Base-by-base conservation (phyloP, 2,888 invertebrate species). In the Lysandra bellargus region DNA sequence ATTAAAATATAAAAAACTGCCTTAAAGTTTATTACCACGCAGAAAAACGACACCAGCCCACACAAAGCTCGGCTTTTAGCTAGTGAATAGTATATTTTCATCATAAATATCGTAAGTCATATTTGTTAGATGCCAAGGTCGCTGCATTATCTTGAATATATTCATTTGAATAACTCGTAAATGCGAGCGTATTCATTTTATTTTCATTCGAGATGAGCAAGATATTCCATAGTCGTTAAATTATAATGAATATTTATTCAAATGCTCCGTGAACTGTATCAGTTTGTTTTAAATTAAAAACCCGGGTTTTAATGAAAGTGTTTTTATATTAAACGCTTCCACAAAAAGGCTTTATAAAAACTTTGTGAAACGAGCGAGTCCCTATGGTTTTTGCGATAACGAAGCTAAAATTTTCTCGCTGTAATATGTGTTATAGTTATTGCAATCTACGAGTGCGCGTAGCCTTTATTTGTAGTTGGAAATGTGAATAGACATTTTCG, bases 111-210 rank as follows among this genome's bases (percentile, higher is more conserved):
- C 30, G 64, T 30, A 64, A 30, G 33, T 69, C 69, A 14, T 33
- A 69, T 69, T 33, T 69, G 33, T 37, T 69, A 69, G 17, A 69
- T 69, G 69, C 33, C 69, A 69, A 69, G 69, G 69, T 69, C 69
- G 12, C 30, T 23, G 69, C 33, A 69, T 69, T 69, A 69, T 69
- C 3, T 37, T 33, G 17, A 17, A 37, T 37, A 69, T 33, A 69
- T 69, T 69, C 33, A 69, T 69, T 69, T 37, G 33, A 14, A 37
- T 14, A 37, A 37, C 69, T 33, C 69, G 37, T 69, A 69, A 69
- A 69, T 69, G 33, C 69, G 14, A 37, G 53, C 76, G 76, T 17
- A 76, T 75, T 75, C 75, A 75, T 76, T 76, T 76, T 76, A 76
- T 57, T 44, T 23, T 57, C 30, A 76, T 76, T 76, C 57, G 64